phyloP scores from a whole-genome alignment of 2,888 invertebrate genomes.

The Pheosia tremula region DNA sequence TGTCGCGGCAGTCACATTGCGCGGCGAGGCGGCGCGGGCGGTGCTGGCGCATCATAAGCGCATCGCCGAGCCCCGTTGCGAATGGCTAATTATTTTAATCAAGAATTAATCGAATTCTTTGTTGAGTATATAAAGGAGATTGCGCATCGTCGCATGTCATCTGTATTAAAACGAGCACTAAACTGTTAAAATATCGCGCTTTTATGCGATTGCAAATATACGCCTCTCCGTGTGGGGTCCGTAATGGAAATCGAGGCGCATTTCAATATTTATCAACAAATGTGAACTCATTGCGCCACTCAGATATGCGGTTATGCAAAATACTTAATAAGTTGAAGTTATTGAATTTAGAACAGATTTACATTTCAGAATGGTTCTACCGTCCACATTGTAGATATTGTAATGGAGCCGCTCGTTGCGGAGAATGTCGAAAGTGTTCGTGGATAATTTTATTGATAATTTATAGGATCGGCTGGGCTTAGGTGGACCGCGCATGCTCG shows the following conservation, averaged over 20 bases:
- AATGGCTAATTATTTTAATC: constrained; percentile 72
- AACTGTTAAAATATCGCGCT: constrained; percentile 63
- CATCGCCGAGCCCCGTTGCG: constrained; percentile 45
- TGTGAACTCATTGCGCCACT: constrained; percentile 54
- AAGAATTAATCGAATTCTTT: constrained; percentile 66
- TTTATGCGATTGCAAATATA: constrained; percentile 51
- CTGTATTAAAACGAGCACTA: constrained; percentile 46
- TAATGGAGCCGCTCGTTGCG: background rate
- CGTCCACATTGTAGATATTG: constrained; percentile 6
- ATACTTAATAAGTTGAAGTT: constrained; percentile 43
- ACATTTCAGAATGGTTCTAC: constrained; percentile 17
- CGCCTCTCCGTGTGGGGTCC: constrained; percentile 72
- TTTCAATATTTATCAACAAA: constrained; percentile 75
- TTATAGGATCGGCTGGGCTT: background rate
- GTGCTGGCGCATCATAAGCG: background rate
- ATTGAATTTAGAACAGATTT: constrained; percentile 49
- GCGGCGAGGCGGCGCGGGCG: background rate
- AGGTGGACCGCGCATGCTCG: background rate
- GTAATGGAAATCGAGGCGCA: constrained; percentile 56
- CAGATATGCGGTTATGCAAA: constrained; percentile 62
- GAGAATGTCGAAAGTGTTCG: constrained; percentile 1
- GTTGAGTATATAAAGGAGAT: constrained; percentile 52
- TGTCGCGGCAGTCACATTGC: background rate
- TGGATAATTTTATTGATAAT: constrained; percentile 1
- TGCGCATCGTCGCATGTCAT: constrained; percentile 58